Percentiles rank a stretch among this genome's conserved stretches.
Evolutionary conservation across 2,113 vertebrate species (phyloP).

Genomic region (Dolichallabes microphthalmus): DNA sequence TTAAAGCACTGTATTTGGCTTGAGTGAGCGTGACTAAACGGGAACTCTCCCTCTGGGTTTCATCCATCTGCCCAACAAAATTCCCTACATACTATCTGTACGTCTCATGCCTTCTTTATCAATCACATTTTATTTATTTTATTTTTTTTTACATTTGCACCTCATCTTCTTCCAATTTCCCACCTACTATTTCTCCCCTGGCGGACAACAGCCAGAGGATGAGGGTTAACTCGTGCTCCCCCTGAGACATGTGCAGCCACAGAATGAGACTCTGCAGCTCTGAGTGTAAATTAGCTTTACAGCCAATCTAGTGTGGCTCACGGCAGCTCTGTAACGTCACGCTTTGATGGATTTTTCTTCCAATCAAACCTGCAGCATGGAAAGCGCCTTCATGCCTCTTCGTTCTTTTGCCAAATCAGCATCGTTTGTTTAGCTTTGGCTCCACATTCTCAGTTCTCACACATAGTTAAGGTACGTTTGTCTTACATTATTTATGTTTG

Average conservation of each 20-base stretch:
- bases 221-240: not conserved
- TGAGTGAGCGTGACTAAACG: not conserved
- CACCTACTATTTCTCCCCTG: not conserved
- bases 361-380: not conserved
- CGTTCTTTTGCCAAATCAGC: not conserved
- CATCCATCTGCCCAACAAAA: slow-evolving; percentile 5
- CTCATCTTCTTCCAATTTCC: not conserved
- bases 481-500: not conserved
- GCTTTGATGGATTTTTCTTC: not conserved
- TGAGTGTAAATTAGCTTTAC: not conserved
- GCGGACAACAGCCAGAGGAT: not conserved
- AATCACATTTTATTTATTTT: too few species aligned
- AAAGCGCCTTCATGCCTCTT: not conserved
- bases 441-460: not conserved
- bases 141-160: not conserved
- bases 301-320: not conserved
- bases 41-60: not conserved
- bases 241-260: not conserved
- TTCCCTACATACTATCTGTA: not conserved
- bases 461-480: not conserved
- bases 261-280: not conserved
- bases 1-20: not conserved
- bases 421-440: not conserved
- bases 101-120: not conserved
- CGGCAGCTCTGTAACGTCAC: not conserved